Evolutionary conservation across 1,140 invertebrate genomes (phyloP), one percentile per base, ranked within the genome.

Genomic region (Nilaparvata lugens): DNA sequence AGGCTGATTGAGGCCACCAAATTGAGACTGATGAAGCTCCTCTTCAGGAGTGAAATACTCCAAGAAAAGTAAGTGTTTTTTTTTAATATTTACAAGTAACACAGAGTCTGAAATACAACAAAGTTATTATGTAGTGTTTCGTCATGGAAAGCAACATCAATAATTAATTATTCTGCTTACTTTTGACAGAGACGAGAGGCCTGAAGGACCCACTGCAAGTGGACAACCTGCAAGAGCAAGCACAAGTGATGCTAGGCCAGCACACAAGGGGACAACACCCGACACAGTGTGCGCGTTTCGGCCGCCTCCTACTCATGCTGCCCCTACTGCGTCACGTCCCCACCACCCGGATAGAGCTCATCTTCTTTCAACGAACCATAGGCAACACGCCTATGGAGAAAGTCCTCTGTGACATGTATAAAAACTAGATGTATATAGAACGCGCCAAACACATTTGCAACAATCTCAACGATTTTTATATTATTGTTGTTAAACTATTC

Each of bases 311-410:
- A 0, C 76, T 98, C 4, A 84, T 97, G 75, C 73, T 98, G 54
- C 93, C 94, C 0, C 79, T 94, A 6, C 74, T 98, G 35, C 80
- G 92, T 61, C 79, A 83, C 21, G 87, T 97, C 9, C 82, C 87
- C 1, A 86, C 88, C 0, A 73, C 79, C 1, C 79, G 87, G 58
- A 79, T 98, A 11, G 94, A 97, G 74, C 78, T 85, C 16, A 86
- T 97, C 52, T 98, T 95, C 77, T 97, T 98, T 70, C 87, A 94
- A 31, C 82, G 89, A 64, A 96, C 93, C 0, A 97, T 98, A 55
- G 95, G 95, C 6, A 93, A 93, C 65, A 97, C 93, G n/a, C 92
- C 94, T 1, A 97, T 98, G 91, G 94, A 97, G 73, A 97, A 97
- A 79, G 89, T 98, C 1, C 76, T 98, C 9, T 96, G 93, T 74